Base-by-base conservation (phyloP, 2,113 vertebrate genomes). In the Dicerorhinus sumatrensis region DNA sequence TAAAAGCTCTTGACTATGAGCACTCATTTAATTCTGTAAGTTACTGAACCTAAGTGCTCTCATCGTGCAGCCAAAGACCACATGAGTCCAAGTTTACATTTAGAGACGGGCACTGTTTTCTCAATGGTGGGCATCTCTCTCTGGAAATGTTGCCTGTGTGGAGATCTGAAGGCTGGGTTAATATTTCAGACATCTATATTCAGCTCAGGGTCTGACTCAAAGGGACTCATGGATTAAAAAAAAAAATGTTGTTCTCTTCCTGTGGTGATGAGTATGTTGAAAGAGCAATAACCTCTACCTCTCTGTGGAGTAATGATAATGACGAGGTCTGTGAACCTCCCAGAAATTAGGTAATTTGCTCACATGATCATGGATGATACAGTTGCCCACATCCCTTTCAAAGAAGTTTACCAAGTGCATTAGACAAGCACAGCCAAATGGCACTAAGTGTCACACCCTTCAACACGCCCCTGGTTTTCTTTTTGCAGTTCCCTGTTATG, bases 1-100 rank as follows among this genome's bases (percentile, higher is more conserved):
- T 96, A 75, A 95, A 94, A 97, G 97, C 75, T 94, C 83, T 96
- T 39, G 58, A 96, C 63, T 84, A 80, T 46, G 46, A 94, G n/a
- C 16, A 31, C 31, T 51, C 79, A 86, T 67, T 95, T 70, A 79
- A 89, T 96, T 97, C 92, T 87, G 20, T 94, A 96, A 96, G 76
- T 96, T 89, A 56, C 46, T 67, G 31, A 90, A 82, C 17, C 21
- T 46, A 63, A 63, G 51, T 60, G 77, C 48, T 96, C 83, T 88
- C 29, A 14, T 75, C 29, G 20, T 29, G 3, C 23, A 91, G 63
- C n/a, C 25, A 72, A 89, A 63, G 65, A 42, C 65, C 54, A 48
- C 2, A 0, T 27, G 60, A 81, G 42, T 80, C 54, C 6, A 10
- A 17, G 29, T 21, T 62, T 95, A 51, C 42, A 33, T 63, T n/a